Conservation (phyloP, 2,888 invertebrate genomes). For the Drosophila engyochracea region DNA sequence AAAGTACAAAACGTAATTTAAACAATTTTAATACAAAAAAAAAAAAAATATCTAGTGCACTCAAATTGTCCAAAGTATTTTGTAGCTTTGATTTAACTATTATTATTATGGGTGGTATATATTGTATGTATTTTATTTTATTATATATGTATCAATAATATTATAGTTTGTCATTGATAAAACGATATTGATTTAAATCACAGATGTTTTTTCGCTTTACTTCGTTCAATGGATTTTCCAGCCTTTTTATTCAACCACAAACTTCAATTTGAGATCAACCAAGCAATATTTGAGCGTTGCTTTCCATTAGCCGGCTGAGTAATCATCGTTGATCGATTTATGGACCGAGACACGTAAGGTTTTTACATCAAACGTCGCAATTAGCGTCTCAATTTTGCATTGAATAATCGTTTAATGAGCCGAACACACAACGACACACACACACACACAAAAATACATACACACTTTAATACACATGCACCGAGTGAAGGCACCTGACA, state of each 20-base stretch:
- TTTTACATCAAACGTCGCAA: slow-evolving; percentile 49
- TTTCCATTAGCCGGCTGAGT: slow-evolving; percentile 58
- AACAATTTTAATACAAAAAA: neutral
- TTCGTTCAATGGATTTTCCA: slow-evolving; percentile 3
- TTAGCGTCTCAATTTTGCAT: slow-evolving; percentile 56
- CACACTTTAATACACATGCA: slow-evolving; percentile 1
- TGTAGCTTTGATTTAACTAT: neutral
- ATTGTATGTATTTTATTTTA: neutral
- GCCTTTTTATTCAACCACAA: slow-evolving; percentile 57
- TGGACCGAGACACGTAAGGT: slow-evolving; percentile 42
- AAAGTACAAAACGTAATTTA: neutral
- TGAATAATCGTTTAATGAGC: slow-evolving; percentile 70
- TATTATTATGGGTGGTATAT: neutral
- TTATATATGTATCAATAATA: neutral
- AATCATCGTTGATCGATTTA: slow-evolving; percentile 22
- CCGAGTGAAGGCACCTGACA: slow-evolving; percentile 56
- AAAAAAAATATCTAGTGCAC: neutral
- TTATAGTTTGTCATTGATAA: neutral
- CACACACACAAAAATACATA: neutral
- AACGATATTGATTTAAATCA: neutral
- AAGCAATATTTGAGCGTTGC: slow-evolving; percentile 42
- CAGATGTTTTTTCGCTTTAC: slow-evolving; percentile 4
- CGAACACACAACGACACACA: slow-evolving; percentile 26
- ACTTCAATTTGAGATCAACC: slow-evolving; percentile 68
- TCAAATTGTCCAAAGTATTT: neutral